Conservation (phyloP, 2,113 vertebrate genomes). For the Stercorarius parasiticus region DNA sequence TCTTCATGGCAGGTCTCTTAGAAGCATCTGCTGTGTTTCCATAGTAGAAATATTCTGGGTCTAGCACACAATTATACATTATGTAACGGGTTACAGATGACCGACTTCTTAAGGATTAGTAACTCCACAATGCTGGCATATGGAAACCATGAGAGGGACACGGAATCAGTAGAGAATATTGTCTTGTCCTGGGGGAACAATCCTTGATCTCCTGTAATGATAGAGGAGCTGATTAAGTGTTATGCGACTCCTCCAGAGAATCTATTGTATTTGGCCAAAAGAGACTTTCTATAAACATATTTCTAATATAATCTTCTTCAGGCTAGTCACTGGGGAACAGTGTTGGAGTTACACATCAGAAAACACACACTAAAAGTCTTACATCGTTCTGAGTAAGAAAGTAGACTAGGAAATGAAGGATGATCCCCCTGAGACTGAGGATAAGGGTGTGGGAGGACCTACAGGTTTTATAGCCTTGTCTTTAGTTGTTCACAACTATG, state of each 20-base stretch:
- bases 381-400: neutral
- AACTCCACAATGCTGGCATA: neutral
- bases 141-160: neutral
- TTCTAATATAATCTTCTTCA: neutral
- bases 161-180: neutral
- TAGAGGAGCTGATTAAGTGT: neutral
- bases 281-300: neutral
- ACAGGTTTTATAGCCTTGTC: neutral
- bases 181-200: neutral
- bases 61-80: neutral
- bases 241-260: neutral
- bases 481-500: neutral
- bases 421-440: neutral
- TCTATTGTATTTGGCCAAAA: neutral
- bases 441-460: neutral
- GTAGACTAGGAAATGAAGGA: neutral
- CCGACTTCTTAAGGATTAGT: neutral
- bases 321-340: neutral
- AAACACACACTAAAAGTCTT: neutral
- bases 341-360: neutral
- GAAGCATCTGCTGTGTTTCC: neutral
- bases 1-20: neutral
- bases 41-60: neutral
- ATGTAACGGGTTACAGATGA: neutral
- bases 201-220: neutral